Conservation (phyloP, 1,140 invertebrate genomes). For the Tetranychus urticae region DNA sequence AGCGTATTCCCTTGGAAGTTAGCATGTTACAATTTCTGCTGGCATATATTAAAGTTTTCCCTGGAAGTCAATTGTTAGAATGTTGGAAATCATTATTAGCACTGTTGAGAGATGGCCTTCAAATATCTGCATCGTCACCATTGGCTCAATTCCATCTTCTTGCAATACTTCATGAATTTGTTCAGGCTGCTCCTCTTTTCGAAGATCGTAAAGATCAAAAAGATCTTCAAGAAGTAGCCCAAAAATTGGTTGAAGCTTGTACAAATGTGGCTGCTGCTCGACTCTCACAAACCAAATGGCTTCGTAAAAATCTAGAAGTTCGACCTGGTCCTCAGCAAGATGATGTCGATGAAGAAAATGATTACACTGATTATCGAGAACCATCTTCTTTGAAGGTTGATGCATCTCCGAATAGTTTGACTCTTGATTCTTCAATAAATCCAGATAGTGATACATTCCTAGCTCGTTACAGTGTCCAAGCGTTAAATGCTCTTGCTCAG, state of each 20-base stretch:
- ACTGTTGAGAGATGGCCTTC: slow-evolving; percentile 47
- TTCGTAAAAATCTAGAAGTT: slow-evolving; percentile 62
- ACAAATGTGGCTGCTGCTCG: slow-evolving; percentile 66
- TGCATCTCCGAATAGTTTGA: neutral
- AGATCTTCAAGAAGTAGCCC: slow-evolving; percentile 35
- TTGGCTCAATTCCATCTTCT: slow-evolving; percentile 56
- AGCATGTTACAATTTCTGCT: slow-evolving; percentile 36
- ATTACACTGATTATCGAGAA: neutral
- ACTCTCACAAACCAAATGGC: slow-evolving; percentile 71
- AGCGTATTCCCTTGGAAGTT: slow-evolving; percentile 28
- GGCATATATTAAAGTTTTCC: slow-evolving; percentile 40
- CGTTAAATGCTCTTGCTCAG: slow-evolving; percentile 43
- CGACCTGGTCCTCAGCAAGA: slow-evolving; percentile 36
- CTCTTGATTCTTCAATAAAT: neutral
- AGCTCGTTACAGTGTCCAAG: slow-evolving; percentile 35
- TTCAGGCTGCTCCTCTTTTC: slow-evolving; percentile 47
- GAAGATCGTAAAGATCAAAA: slow-evolving; percentile 57
- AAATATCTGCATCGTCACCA: slow-evolving; percentile 31
- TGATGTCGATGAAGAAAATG: slow-evolving; percentile 9
- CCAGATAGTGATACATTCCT: neutral
- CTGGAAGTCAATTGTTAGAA: slow-evolving; percentile 40
- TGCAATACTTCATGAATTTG: slow-evolving; percentile 60
- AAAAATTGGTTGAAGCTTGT: slow-evolving; percentile 49
- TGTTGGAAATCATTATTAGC: slow-evolving; percentile 50
- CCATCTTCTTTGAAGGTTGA: neutral